A percentile compares a stretch with the other conserved stretches of the same genome.
These are phyloP conservation scores for Podotricha telesiphe DNA, from an alignment of 2,888 invertebrate species.

Conservation along the genomic window DNA sequence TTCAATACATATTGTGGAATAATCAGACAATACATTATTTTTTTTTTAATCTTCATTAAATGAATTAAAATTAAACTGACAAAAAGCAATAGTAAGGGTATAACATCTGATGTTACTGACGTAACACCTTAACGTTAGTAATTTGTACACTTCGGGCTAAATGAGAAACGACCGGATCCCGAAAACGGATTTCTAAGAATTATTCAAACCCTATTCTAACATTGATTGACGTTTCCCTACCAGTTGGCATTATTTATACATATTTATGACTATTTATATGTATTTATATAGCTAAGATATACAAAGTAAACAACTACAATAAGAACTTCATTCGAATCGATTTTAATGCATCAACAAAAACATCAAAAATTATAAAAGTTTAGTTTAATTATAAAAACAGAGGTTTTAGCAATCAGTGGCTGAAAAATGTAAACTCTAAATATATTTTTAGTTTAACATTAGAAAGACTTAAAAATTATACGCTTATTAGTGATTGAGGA, in stretches of 20 bases:
- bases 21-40: too few relatives aligned
- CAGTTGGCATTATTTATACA: slow-evolving; percentile 14
- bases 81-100: slow-evolving; percentile 23
- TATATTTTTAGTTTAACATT: slow-evolving; percentile 5
- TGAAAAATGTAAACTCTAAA: too few relatives aligned
- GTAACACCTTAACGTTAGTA: slow-evolving; percentile 32
- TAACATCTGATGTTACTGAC: slow-evolving; percentile 34
- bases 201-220: slow-evolving; percentile 41
- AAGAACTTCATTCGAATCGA: neutral
- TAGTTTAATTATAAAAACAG: too few relatives aligned
- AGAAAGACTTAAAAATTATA: slow-evolving; percentile 5
- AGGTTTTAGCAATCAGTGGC: too few relatives aligned
- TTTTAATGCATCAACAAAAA: neutral
- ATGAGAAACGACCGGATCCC: slow-evolving; percentile 40
- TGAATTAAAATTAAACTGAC: too few relatives aligned
- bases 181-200: slow-evolving; percentile 41
- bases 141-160: slow-evolving; percentile 39
- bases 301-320: neutral
- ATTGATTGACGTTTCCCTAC: slow-evolving; percentile 35
- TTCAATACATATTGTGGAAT: neutral
- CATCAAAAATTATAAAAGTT: too few relatives aligned
- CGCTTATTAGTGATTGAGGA: neutral
- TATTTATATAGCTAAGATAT: neutral
- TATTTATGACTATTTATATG: neutral
- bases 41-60: too few relatives aligned